phyloP scores from a whole-genome alignment of 2,888 invertebrate species.

The Hemicrepidius hirtus region DNA sequence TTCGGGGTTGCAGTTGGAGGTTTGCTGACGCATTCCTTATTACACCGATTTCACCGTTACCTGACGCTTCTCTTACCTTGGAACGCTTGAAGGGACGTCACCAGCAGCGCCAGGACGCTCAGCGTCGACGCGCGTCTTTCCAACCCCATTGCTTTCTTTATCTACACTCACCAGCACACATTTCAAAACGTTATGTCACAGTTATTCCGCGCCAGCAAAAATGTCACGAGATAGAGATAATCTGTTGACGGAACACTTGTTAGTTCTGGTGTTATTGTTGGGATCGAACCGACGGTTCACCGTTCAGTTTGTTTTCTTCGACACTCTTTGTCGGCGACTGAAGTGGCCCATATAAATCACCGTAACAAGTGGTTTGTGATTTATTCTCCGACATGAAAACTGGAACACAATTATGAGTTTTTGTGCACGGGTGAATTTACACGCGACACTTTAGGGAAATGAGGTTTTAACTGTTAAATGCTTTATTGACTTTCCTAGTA shows the following conservation, averaged over 20 bases:
- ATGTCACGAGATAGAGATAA: constrained; percentile 32
- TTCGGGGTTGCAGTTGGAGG: constrained; percentile 16
- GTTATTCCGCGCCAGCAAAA: constrained; percentile 34
- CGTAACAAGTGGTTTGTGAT: constrained; percentile 64
- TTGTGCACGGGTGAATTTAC: constrained; percentile 46
- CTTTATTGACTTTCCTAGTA: constrained; percentile 37
- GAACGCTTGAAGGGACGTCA: constrained; percentile 53
- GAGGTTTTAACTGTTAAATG: constrained; percentile 41
- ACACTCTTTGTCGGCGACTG: constrained; percentile 56
- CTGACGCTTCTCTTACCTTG: constrained; percentile 51
- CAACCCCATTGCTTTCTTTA: constrained; percentile 41
- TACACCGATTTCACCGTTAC: constrained; percentile 12
- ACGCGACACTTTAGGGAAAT: constrained; percentile 46
- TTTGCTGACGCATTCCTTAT: constrained; percentile 23
- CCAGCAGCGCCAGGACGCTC: constrained; percentile 44
- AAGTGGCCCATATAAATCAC: constrained; percentile 59
- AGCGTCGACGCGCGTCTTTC: constrained; percentile 38
- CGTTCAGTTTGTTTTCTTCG: constrained; percentile 37
- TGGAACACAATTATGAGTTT: constrained; percentile 53
- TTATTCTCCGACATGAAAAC: constrained; percentile 54
- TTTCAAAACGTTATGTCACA: constrained; percentile 38
- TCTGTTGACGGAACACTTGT: constrained; percentile 36
- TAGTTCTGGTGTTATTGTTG: constrained; percentile 32
- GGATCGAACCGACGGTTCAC: constrained; percentile 34
- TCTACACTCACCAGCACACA: constrained; percentile 45